Evolutionary conservation across 2,888 invertebrate species (phyloP), one percentile per base, ranked within the genome.

Genomic region (Notodonta dromedarius): DNA sequence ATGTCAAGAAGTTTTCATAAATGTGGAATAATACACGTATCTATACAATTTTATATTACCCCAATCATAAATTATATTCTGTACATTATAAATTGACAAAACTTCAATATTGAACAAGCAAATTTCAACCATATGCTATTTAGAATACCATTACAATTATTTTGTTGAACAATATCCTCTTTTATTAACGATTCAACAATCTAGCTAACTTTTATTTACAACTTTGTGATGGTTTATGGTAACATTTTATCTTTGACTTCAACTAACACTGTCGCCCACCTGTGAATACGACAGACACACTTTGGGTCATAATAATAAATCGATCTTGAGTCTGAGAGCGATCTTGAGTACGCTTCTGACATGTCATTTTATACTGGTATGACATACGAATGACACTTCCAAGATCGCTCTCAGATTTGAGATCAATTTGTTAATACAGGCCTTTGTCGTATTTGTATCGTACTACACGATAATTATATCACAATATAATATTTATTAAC

Each of bases 191-290:
- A 83, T 83, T 87, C 82, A 89, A 90, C 86, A 86, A 87, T 85
- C 80, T 88, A 89, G 67, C 84, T 87, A 87, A 83, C 69, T 79
- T 78, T 64, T 86, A 87, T 87, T 79, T 88, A 90, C 88, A 90
- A 80, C 16, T 13, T 86, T 87, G 85, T 84, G 88, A 87, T 84
- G 85, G 79, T 78, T 77, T 70, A 79, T 86, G 89, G 90, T 91
- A 91, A 91, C 90, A 78, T 67, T 11, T 78, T 32, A 75, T 85
- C 84, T 86, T 87, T 85, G 85, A 82, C 76, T 79, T 70, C 5
- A 24, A 16, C 11, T 55, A 55, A 13, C 8, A 32, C 39, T 39
- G 24, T 39, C 24, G 2, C 13, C 9, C 24, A 13, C 0, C 39
- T 9, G 16, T 50, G 13, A n/a, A 46, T 46, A 46, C n/a, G 50